Conservation (phyloP, 2,888 invertebrate species). For the Baronia brevicornis region DNA sequence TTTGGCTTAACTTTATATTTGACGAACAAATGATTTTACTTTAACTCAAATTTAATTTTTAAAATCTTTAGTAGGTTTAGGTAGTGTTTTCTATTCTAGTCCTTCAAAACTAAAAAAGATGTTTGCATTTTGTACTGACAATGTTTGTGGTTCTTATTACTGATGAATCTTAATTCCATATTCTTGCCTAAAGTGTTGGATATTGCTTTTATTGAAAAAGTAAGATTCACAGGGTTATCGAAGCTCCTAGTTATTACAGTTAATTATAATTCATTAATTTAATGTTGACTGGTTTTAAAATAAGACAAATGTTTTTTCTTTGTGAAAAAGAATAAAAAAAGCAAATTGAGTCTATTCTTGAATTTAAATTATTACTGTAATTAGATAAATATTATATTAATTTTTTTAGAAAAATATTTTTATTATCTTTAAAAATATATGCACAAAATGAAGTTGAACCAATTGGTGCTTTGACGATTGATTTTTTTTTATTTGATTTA, state of each 20-base stretch:
- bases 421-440: constrained; percentile 6
- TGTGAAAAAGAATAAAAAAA: too few relatives aligned
- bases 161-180: constrained; percentile 1
- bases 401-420: constrained; percentile 6
- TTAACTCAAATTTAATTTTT: too few relatives aligned
- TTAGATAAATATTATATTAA: too few relatives aligned
- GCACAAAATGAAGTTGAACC: constrained; percentile 11
- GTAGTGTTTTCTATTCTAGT: constrained; percentile 12
- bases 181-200: constrained; percentile 10
- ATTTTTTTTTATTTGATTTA: too few relatives aligned
- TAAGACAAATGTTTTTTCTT: constrained; percentile 1
- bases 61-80: too few relatives aligned
- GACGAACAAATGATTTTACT: not conserved
- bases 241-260: too few relatives aligned
- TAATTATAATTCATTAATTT: not conserved
- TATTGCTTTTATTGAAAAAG: constrained; percentile 1
- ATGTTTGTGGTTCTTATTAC: too few relatives aligned
- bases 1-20: not conserved
- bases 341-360: too few relatives aligned
- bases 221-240: constrained; percentile 11
- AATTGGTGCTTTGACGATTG: constrained; percentile 11
- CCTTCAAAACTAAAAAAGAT: too few relatives aligned
- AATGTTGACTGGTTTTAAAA: not conserved
- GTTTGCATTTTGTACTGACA: too few relatives aligned
- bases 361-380: not conserved